phyloP scores from a whole-genome alignment of 1,140 invertebrate species.

The Araneus ventricosus region DNA sequence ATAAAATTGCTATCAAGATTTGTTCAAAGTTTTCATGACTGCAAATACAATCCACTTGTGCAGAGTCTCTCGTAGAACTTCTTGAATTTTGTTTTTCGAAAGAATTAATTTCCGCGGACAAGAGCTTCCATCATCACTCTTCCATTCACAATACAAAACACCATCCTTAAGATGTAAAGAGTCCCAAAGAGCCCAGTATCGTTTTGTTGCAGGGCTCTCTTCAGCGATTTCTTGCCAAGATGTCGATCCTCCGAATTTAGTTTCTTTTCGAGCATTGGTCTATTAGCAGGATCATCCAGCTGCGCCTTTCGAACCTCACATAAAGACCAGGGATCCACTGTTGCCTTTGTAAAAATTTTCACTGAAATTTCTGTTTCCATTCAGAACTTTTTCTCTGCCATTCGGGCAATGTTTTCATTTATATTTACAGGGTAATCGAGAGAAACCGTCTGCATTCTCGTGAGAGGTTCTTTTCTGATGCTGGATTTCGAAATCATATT shows the following conservation, averaged over 20 bases:
- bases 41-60: not conserved
- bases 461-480: not conserved
- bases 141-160: not conserved
- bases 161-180: not conserved
- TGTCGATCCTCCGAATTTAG: not conserved
- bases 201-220: not conserved
- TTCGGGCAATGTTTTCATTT: constrained; percentile 21
- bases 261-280: not conserved
- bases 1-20: not conserved
- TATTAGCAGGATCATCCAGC: not conserved
- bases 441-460: not conserved
- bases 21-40: not conserved
- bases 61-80: not conserved
- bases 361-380: not conserved
- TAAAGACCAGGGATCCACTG: not conserved
- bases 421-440: not conserved
- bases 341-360: not conserved
- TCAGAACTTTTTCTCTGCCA: not conserved
- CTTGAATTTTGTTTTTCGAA: not conserved
- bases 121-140: not conserved
- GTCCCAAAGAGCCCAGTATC: not conserved
- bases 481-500: constrained; percentile 4
- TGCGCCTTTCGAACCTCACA: not conserved
- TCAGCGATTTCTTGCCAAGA: not conserved
- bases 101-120: not conserved